These are phyloP conservation scores for Forbesichthys papilliferus DNA, from an alignment of 2,113 vertebrate genomes.

Conservation along the genomic window DNA sequence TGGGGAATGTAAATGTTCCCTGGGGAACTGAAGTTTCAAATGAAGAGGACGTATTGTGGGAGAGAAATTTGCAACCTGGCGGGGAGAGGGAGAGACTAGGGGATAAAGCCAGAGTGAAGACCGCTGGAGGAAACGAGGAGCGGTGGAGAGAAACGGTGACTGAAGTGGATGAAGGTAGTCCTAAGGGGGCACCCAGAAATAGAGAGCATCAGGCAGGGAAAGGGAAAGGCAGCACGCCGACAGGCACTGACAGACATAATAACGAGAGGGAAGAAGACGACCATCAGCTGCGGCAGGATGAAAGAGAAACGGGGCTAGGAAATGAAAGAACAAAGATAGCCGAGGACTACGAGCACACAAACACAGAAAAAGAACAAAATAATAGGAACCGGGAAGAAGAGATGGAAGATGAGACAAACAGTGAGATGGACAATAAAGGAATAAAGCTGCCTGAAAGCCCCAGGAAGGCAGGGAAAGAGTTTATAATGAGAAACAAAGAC, in stretches of 20 bases:
- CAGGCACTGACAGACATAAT: constrained; percentile 32
- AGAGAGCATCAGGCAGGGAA: constrained; percentile 9
- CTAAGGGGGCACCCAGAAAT: constrained; percentile 5
- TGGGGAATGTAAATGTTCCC: constrained; percentile 39
- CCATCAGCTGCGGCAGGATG: constrained; percentile 23
- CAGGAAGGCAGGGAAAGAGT: constrained; percentile 28
- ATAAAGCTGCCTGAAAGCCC: constrained; percentile 43
- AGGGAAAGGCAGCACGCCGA: constrained; percentile 23
- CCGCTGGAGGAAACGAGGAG: constrained; percentile 34
- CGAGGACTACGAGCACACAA: constrained; percentile 39
- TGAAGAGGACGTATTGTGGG: constrained; percentile 20
- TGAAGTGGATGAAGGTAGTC: constrained; percentile 4
- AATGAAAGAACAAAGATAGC: constrained; percentile 50
- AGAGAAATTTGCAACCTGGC: constrained; percentile 21
- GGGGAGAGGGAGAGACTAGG: constrained; percentile 26
- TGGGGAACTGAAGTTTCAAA: constrained; percentile 15
- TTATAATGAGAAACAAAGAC: constrained; percentile 34
- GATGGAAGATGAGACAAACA: constrained; percentile 43
- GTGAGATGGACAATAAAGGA: constrained; percentile 47
- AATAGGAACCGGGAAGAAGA: constrained; percentile 42
- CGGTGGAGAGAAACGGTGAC: constrained; percentile 31
- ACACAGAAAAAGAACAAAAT: constrained; percentile 31
- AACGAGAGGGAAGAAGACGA: constrained; percentile 22
- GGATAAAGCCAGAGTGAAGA: constrained; percentile 13
- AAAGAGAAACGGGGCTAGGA: constrained; percentile 24